Base-by-base conservation (phyloP, 2,113 vertebrate genomes). In the Turnix velox region DNA sequence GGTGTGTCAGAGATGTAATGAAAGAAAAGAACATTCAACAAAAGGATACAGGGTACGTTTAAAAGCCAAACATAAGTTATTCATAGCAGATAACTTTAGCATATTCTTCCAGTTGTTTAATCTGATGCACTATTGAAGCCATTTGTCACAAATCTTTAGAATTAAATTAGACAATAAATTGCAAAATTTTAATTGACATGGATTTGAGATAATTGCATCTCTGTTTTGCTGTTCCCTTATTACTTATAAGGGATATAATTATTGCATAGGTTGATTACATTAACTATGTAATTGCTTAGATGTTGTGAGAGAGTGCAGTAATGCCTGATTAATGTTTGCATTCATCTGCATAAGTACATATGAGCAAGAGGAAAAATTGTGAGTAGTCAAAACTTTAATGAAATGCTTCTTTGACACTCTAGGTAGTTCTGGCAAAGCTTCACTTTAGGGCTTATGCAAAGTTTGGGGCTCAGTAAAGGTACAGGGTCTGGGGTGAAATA, bases 21-120 rank as follows among this genome's bases (percentile, higher is more conserved):
- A 98, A 97, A 91, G 98, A 97, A 88, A 99, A 99, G 97, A 98
- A 97, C 25, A 97, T 98, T 82, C 87, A 96, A 10, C 97, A 98
- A 94, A 98, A 98, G 94, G 98, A 99, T 95, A 94, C 95, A 45
- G 93, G 92, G 99, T 99, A 96, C 28, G 97, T 92, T 69, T 79
- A 67, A 55, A 89, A 78, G n/a, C 33, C 1, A 1, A 69, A 62
- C 22, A 9, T 20, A 43, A 30, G 31, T 52, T 67, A 31, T 33
- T 78, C 24, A 3, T 18, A 35, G 49, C 66, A 37, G 39, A 35
- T 39, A 48, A 23, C 65, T 55, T 58, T 58, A 43, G 18, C 7
- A 1, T 2, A 2, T 46, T 87, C 39, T 66, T 73, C 49, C 37
- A 31, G 18, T 55, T 76, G 37, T 22, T 82, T 54, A 24, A 52